Percentiles rank a stretch among this genome's conserved stretches.
Conservation (phyloP, 2,797 vertebrate species). For the Mormyrus proboscirostris region DNA sequence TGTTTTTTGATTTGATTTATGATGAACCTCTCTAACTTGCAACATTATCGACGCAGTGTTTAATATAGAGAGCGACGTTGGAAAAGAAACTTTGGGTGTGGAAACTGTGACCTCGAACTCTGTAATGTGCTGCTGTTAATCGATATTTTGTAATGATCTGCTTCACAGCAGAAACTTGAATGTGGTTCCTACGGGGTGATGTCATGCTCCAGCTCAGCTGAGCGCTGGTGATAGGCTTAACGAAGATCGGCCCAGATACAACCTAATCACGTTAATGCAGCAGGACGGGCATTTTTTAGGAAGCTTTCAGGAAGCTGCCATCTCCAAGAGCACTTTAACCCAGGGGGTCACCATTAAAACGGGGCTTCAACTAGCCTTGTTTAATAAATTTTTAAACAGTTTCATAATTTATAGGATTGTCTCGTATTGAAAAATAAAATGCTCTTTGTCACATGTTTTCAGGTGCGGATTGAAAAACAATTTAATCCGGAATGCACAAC, state of each 20-base stretch:
- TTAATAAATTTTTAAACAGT: not conserved
- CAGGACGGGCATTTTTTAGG: not conserved
- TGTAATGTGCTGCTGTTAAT: not conserved
- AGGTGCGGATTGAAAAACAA: not conserved
- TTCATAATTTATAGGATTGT: not conserved
- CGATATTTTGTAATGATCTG: not conserved
- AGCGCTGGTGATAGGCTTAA: not conserved
- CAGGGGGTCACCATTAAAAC: not conserved
- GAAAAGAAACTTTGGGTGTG: not conserved
- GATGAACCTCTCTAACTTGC: not conserved
- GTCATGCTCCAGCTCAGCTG: not conserved
- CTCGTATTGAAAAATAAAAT: not conserved
- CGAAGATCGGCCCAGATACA: not conserved
- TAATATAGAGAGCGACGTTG: not conserved
- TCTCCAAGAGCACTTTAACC: not conserved
- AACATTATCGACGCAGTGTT: not conserved
- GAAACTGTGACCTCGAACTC: not conserved
- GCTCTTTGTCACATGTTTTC: not conserved
- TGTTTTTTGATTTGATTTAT: not conserved
- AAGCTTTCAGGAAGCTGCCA: not conserved
- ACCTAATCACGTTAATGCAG: not conserved
- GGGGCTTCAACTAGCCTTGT: not conserved
- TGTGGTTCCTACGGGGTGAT: not conserved
- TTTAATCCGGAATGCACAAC: not conserved
- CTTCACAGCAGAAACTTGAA: conserved; percentile 3